A percentile compares a stretch with the other conserved stretches of the same genome.
Conservation (phyloP, 2,797 vertebrate species). For the Myotis planiceps region DNA sequence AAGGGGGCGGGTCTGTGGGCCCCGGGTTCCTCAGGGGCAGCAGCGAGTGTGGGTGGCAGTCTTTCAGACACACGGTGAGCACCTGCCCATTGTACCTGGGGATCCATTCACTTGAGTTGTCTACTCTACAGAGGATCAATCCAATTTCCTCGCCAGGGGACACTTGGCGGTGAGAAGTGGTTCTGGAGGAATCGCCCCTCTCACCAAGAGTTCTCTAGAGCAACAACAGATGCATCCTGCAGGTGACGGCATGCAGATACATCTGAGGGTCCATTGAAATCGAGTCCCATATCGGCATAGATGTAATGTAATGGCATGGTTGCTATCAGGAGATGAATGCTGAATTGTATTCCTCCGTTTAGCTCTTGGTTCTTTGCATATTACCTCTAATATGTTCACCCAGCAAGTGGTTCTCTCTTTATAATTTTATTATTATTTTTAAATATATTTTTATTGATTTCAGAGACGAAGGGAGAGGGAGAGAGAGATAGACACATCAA, state of each 20-base stretch:
- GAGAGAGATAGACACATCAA: no score
- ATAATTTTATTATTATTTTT: no score
- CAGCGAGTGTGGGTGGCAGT: neutral
- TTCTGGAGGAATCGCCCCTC: neutral
- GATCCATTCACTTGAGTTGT: neutral
- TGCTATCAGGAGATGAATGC: neutral
- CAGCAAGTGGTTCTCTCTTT: neutral
- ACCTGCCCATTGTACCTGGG: neutral
- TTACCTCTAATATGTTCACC: neutral
- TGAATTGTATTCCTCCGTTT: neutral
- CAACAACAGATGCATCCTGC: neutral
- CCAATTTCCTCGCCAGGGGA: neutral
- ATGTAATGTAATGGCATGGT: neutral
- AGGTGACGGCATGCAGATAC: neutral
- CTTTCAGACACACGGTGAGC: neutral
- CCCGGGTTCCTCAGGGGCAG: neutral
- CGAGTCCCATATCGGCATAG: neutral
- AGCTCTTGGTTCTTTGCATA: neutral
- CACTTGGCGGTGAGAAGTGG: neutral
- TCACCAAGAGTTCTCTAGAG: neutral
- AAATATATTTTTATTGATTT: no score
- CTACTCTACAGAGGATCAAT: neutral
- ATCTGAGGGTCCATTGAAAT: neutral
- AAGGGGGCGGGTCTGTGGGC: neutral
- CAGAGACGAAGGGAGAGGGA: no score